Percentiles rank a stretch among this genome's conserved stretches.
Conservation (phyloP, 1,140 invertebrate genomes). For the Macrobrachium nipponense region DNA sequence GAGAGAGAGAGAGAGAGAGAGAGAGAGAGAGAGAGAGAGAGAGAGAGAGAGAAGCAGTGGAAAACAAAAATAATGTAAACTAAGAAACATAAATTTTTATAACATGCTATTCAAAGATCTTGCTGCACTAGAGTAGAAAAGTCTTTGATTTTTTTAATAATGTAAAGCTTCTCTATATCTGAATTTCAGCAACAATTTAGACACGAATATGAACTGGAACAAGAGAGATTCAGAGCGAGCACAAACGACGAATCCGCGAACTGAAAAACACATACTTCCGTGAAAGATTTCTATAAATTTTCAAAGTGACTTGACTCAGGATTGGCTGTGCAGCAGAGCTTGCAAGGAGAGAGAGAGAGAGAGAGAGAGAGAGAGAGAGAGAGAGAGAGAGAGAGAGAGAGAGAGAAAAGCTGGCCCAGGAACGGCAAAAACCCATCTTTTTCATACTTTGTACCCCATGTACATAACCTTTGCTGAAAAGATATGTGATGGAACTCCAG, state of each 20-base stretch:
- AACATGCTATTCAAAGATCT: too few relatives aligned
- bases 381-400: slow-evolving; percentile 34
- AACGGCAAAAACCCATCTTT: too few relatives aligned
- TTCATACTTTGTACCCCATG: too few relatives aligned
- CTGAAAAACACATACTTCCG: too few relatives aligned
- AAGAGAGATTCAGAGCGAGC: too few relatives aligned
- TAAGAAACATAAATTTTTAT: neutral
- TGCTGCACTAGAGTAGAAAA: too few relatives aligned
- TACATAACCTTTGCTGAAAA: too few relatives aligned
- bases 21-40: neutral
- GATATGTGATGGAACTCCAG: neutral
- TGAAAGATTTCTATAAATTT: too few relatives aligned
- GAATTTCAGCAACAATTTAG: too few relatives aligned
- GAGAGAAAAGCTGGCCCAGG: neutral
- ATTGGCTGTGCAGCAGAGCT: neutral
- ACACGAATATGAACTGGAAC: too few relatives aligned
- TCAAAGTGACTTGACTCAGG: neutral
- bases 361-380: slow-evolving; percentile 20
- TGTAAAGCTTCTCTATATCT: neutral
- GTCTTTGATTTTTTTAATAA: too few relatives aligned
- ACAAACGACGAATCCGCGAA: too few relatives aligned
- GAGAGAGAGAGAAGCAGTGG: neutral
- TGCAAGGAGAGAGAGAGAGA: slow-evolving; percentile 11
- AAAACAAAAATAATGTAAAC: neutral
- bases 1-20: neutral